A percentile compares a stretch with the other conserved stretches of the same genome.
phyloP scores from a whole-genome alignment of 2,797 vertebrate species.

The Eutrigla gurnardus region DNA sequence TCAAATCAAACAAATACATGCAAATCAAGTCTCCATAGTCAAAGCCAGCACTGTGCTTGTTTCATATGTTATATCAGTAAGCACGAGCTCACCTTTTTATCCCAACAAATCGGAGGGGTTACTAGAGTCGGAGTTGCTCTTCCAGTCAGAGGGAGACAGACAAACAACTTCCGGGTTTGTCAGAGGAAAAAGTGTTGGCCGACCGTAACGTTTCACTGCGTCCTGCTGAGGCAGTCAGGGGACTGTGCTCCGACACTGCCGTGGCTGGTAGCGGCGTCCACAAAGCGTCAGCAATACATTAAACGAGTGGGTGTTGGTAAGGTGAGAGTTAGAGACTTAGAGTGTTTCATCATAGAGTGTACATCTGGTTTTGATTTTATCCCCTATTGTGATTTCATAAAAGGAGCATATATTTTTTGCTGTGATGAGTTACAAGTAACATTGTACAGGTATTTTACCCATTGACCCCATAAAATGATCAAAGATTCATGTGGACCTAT shows the following conservation, averaged over 20 bases:
- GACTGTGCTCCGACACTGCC: background rate
- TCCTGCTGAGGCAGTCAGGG: background rate
- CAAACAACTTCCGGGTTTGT: slow-evolving; percentile 77
- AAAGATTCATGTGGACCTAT: background rate
- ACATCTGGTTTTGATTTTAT: background rate
- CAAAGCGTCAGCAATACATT: background rate
- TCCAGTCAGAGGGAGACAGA: slow-evolving; percentile 35
- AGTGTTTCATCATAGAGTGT: background rate
- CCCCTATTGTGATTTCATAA: background rate
- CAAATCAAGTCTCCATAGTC: fast-evolving
- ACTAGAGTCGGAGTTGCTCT: slow-evolving; percentile 19
- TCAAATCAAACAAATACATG: background rate
- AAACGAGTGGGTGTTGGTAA: background rate
- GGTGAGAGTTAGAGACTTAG: background rate
- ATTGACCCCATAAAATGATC: background rate
- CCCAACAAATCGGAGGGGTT: slow-evolving; percentile 30
- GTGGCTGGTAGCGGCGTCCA: no score
- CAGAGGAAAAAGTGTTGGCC: slow-evolving; percentile 65
- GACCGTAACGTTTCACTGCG: slow-evolving; percentile 62
- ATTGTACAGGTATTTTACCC: background rate
- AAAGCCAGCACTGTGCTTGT: fast-evolving
- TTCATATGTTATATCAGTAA: background rate
- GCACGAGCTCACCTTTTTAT: slow-evolving; percentile 71
- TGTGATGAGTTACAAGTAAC: slow-evolving; percentile 6
- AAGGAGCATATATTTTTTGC: background rate